A percentile compares a stretch with the other conserved stretches of the same genome.
Evolutionary conservation across 2,888 invertebrate genomes (phyloP).

Genomic region (Amiota minor): DNA sequence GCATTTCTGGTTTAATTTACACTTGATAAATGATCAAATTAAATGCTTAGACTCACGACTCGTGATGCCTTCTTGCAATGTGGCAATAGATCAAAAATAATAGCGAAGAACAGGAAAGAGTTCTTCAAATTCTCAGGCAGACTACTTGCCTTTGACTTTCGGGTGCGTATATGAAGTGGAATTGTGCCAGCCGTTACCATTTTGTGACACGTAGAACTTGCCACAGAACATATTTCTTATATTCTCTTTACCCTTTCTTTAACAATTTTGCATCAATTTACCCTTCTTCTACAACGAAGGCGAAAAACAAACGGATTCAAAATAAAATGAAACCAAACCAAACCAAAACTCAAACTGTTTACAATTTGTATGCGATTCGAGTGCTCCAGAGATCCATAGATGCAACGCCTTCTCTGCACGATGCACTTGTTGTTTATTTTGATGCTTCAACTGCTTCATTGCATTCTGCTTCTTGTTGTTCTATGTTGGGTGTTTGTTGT

Average conservation of each 20-base stretch:
- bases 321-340: too few relatives aligned
- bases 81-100: background rate
- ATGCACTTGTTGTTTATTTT: conserved; percentile 21
- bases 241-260: background rate
- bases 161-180: too few relatives aligned
- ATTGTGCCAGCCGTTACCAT: too few relatives aligned
- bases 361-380: conserved; percentile 13
- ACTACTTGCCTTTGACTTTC: background rate
- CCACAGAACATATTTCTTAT: too few relatives aligned
- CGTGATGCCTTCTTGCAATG: background rate
- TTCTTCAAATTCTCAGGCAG: background rate
- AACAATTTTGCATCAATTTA: conserved; percentile 46
- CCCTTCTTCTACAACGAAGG: background rate
- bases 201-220: too few relatives aligned
- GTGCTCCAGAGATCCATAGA: background rate
- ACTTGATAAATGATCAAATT: conserved; percentile 66
- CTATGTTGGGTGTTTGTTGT: conserved; percentile 33
- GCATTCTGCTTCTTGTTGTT: conserved; percentile 29
- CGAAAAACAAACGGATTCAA: too few relatives aligned
- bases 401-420: conserved; percentile 39
- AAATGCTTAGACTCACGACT: conserved; percentile 48
- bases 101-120: conserved; percentile 21
- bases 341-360: background rate
- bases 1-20: conserved; percentile 56
- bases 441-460: conserved; percentile 38